Conservation (phyloP, 2,113 vertebrate species). For the Psittacula cyanocephala region DNA sequence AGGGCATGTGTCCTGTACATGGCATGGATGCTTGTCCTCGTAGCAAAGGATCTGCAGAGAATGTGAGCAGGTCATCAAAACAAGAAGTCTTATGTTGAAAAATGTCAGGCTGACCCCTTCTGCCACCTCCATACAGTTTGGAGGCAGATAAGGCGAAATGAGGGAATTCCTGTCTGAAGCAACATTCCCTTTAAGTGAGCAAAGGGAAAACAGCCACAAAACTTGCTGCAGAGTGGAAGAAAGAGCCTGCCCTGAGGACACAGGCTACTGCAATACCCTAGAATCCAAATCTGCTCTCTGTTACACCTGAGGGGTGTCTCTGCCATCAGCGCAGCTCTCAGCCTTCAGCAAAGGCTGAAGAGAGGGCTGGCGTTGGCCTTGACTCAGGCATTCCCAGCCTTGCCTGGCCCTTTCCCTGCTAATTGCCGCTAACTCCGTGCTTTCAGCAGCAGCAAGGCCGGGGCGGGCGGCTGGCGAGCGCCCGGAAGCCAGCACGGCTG, state of each 20-base stretch:
- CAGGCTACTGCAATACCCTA: not conserved
- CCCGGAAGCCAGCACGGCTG: not conserved
- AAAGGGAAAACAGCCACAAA: not conserved
- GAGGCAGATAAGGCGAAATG: not conserved
- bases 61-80: not conserved
- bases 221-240: not conserved
- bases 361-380: not conserved
- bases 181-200: not conserved
- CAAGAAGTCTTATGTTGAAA: not conserved
- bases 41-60: not conserved
- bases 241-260: not conserved
- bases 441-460: fast-evolving
- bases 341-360: not conserved
- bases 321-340: fast-evolving
- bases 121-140: not conserved
- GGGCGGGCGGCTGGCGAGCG: not conserved
- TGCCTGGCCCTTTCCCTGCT: not conserved
- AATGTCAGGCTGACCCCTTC: not conserved
- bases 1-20: fast-evolving
- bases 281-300: not conserved
- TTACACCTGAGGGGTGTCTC: not conserved
- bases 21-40: not conserved
- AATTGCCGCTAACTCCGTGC: fast-evolving
- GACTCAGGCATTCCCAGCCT: not conserved
- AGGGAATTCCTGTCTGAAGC: slow-evolving; percentile 32